Evolutionary conservation across 2,797 vertebrate genomes (phyloP).

Genomic region (Xenops minutus): DNA sequence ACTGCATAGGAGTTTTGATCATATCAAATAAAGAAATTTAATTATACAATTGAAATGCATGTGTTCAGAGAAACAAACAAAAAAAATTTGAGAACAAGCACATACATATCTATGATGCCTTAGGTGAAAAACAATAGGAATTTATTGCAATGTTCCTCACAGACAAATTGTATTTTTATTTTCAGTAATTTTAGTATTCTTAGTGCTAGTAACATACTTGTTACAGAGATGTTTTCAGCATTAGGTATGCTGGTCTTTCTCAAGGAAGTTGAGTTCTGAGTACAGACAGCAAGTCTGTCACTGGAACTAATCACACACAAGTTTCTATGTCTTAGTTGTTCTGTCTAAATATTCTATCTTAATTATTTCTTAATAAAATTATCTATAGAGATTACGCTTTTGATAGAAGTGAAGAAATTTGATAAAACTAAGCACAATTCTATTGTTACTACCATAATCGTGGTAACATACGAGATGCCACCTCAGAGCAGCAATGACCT

Average conservation of each 20-base stretch:
- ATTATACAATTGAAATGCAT: not conserved
- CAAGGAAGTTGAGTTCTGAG: not conserved
- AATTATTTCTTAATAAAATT: not conserved
- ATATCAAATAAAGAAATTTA: not conserved
- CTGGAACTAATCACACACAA: not conserved
- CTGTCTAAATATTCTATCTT: not conserved
- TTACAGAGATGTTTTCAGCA: not conserved
- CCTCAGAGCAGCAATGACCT: not conserved
- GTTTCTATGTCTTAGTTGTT: not conserved
- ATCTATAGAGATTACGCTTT: not conserved
- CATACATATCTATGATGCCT: not conserved
- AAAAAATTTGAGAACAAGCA: not conserved
- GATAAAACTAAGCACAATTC: not conserved
- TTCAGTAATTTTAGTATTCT: not conserved
- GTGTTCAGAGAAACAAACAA: not conserved
- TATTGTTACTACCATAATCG: not conserved
- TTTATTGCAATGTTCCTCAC: not conserved
- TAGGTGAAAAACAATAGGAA: not conserved
- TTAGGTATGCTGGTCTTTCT: not conserved
- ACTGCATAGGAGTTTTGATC: not conserved
- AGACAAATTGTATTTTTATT: not conserved
- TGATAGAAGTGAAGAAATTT: not conserved
- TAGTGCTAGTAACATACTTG: not conserved
- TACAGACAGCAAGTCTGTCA: not conserved
- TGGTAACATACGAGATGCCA: not conserved